phyloP scores from a whole-genome alignment of 1,140 invertebrate species.

The Phymorhynchus buccinoides region DNA sequence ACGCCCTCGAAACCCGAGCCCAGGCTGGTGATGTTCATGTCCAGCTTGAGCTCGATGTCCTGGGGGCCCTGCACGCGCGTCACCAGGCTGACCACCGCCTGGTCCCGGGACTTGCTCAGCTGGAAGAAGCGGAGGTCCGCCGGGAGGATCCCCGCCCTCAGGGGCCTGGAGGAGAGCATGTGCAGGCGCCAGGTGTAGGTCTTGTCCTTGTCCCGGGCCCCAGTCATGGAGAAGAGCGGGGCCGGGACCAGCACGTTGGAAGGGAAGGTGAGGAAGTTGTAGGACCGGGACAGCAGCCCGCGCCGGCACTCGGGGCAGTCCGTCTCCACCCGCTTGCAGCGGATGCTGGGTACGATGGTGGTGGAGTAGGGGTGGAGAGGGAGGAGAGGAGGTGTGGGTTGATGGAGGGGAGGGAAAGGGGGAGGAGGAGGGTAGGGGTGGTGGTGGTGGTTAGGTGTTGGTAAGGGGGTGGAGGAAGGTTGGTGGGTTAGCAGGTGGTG shows the following conservation, averaged over 20 bases:
- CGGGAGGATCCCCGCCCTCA: constrained; percentile 48
- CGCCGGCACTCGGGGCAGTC: constrained; percentile 83
- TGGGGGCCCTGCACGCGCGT: constrained; percentile 86
- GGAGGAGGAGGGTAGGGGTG: neutral
- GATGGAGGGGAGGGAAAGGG: neutral
- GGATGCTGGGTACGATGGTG: constrained; percentile 76
- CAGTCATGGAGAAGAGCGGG: constrained; percentile 89
- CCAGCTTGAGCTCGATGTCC: constrained; percentile 88
- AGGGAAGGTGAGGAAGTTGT: constrained; percentile 92
- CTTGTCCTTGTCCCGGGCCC: constrained; percentile 81
- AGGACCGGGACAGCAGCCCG: constrained; percentile 87
- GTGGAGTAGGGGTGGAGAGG: neutral
- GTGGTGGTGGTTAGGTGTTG: neutral
- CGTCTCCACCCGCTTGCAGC: constrained; percentile 81
- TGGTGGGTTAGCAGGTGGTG: neutral
- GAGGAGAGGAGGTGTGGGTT: neutral
- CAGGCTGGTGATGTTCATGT: constrained; percentile 82
- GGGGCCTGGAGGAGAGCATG: constrained; percentile 72
- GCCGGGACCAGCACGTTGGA: constrained; percentile 85
- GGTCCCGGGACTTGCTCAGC: constrained; percentile 72
- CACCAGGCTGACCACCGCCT: constrained; percentile 83
- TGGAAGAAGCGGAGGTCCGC: constrained; percentile 60
- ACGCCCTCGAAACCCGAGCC: constrained; percentile 78
- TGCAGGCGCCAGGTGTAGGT: constrained; percentile 83
- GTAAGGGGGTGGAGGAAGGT: neutral